Conservation (phyloP, 2,113 vertebrate species). For the Vanacampus margaritifer region DNA sequence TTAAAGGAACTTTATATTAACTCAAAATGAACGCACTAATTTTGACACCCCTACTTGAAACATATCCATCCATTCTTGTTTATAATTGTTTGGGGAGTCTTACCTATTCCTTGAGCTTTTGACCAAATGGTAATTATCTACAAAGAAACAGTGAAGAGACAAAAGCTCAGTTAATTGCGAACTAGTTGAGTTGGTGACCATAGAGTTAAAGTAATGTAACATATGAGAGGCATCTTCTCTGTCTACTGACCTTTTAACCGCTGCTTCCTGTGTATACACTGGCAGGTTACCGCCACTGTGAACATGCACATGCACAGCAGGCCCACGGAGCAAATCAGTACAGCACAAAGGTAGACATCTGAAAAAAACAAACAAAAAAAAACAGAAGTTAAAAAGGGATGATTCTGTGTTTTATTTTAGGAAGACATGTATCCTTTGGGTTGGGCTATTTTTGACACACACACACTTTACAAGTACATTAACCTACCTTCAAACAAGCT, state of each 20-base stretch:
- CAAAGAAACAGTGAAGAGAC: constrained; percentile 4
- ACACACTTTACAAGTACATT: constrained; percentile 31
- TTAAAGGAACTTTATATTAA: no score
- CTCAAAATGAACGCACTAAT: no score
- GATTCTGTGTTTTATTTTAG: constrained; percentile 29
- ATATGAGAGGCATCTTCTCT: neutral
- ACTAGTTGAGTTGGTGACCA: neutral
- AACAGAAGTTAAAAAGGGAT: neutral
- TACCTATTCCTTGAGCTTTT: constrained; percentile 92
- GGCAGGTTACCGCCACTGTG: constrained; percentile 83
- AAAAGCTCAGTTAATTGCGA: neutral
- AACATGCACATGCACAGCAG: constrained; percentile 90
- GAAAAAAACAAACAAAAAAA: constrained; percentile 50
- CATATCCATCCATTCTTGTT: no score
- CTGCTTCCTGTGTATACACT: constrained; percentile 83
- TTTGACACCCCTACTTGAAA: no score
- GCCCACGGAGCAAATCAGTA: constrained; percentile 88
- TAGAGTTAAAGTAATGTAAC: neutral
- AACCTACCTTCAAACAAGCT: constrained; percentile 76
- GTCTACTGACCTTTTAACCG: constrained; percentile 80
- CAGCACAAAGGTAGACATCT: constrained; percentile 88
- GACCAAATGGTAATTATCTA: constrained; percentile 89
- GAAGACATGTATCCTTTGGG: constrained; percentile 24
- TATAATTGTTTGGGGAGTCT: constrained; percentile 16
- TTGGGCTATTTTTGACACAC: constrained; percentile 36